These are phyloP conservation scores for Silurus glanis DNA, from an alignment of 2,113 vertebrate species.

Conservation along the genomic window DNA sequence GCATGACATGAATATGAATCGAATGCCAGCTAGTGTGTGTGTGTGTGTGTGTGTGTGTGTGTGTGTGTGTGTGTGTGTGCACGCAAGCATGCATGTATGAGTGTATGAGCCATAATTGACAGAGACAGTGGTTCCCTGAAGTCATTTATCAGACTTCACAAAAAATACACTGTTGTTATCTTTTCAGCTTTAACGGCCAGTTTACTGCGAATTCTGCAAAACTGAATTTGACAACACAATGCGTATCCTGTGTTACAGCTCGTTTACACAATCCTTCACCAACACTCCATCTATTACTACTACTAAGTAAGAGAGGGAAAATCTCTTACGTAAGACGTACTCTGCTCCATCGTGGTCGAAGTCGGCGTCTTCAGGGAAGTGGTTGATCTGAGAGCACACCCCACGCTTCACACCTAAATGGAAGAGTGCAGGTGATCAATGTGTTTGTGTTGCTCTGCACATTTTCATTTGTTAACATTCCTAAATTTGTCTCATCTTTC, in stretches of 20 bases:
- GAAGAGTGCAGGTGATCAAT: conserved; percentile 29
- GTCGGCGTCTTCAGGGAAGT: conserved; percentile 92
- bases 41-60: conserved; percentile 10
- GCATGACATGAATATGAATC: conserved; percentile 20
- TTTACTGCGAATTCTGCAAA: neutral
- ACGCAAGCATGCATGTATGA: conserved; percentile 10
- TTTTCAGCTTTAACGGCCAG: neutral
- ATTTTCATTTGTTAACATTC: neutral
- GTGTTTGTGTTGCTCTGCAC: neutral
- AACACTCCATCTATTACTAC: conserved; percentile 45
- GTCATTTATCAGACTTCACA: conserved; percentile 23
- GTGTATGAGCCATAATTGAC: conserved; percentile 8
- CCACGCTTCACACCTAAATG: conserved; percentile 85
- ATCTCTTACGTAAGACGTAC: conserved; percentile 83
- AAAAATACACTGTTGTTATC: neutral
- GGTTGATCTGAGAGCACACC: conserved; percentile 91
- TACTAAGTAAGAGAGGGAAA: conserved; percentile 27
- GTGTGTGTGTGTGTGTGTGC: neutral
- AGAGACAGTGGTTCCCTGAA: conserved; percentile 19
- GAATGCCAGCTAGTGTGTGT: neutral
- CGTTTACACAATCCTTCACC: neutral
- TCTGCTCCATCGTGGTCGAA: conserved; percentile 93
- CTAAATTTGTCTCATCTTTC: neutral
- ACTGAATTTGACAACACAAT: conserved; percentile 8
- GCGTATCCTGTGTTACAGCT: neutral